These are phyloP conservation scores for Triplophysa tibetana DNA, from an alignment of 2,113 vertebrate species.

Conservation along the genomic window DNA sequence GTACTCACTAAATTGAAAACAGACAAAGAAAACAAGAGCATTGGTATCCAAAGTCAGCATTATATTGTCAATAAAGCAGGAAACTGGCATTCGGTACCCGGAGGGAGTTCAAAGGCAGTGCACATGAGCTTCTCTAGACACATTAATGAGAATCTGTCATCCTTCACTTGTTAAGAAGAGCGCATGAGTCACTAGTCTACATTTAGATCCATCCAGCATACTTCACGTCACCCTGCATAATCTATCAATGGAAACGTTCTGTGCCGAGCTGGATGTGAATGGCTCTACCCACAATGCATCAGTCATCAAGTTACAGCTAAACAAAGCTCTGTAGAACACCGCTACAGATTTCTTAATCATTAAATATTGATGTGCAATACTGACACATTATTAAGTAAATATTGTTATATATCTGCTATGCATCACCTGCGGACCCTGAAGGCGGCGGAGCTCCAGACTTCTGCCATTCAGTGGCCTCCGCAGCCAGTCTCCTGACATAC, in stretches of 20 bases:
- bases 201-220: constrained; percentile 16
- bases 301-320: neutral
- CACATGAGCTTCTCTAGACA: constrained; percentile 10
- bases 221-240: constrained; percentile 24
- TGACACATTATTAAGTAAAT: neutral
- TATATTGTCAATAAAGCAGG: neutral
- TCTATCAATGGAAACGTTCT: constrained; percentile 8
- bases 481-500: constrained; percentile 90
- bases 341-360: neutral
- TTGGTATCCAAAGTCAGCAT: neutral
- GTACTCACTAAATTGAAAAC: constrained; percentile 86
- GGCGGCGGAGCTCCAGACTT: constrained; percentile 90
- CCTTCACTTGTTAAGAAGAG: constrained; percentile 28
- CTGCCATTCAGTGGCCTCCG: constrained; percentile 96
- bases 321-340: neutral
- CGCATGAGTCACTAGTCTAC: constrained; percentile 36
- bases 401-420: neutral
- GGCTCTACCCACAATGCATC: neutral
- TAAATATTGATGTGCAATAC: too few relatives aligned
- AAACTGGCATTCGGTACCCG: neutral
- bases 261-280: constrained; percentile 7
- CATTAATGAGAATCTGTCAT: constrained; percentile 20
- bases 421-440: constrained; percentile 90
- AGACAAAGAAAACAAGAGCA: neutral
- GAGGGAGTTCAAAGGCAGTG: constrained; percentile 23